Conservation (phyloP, 2,113 vertebrate species). For the Carlito syrichta region DNA sequence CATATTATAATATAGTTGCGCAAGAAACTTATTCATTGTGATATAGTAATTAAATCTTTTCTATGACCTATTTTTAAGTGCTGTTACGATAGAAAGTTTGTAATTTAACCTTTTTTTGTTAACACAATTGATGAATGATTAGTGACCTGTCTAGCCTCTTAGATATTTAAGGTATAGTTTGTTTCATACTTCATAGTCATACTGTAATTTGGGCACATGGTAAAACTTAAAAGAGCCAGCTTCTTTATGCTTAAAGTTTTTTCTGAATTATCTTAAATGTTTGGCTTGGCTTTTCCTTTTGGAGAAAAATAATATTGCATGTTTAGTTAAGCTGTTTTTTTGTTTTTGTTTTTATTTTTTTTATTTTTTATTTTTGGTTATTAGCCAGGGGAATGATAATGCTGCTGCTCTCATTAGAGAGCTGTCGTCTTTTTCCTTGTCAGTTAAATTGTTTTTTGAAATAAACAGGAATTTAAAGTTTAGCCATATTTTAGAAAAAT, state of each 20-base stretch:
- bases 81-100: slow-evolving; percentile 8
- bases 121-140: background rate
- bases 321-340: slow-evolving; percentile 43
- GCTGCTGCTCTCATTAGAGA: slow-evolving; percentile 21
- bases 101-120: slow-evolving; percentile 30
- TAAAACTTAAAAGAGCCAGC: slow-evolving; percentile 11
- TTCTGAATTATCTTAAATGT: slow-evolving; percentile 39
- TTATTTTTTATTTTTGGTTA: too few species aligned
- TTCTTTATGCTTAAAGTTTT: slow-evolving; percentile 44
- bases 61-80: background rate
- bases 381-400: slow-evolving; percentile 34
- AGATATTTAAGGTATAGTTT: slow-evolving; percentile 39
- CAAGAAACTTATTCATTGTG: background rate
- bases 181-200: slow-evolving; percentile 31
- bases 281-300: slow-evolving; percentile 46
- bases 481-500: slow-evolving; percentile 52
- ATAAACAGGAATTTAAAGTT: slow-evolving; percentile 52
- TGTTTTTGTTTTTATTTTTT: too few species aligned
- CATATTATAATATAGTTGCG: background rate
- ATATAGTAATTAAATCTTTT: background rate
- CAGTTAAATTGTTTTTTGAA: slow-evolving; percentile 44
- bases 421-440: slow-evolving; percentile 30
- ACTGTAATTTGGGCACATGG: slow-evolving; percentile 13
- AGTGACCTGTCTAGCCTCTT: slow-evolving; percentile 2
- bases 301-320: slow-evolving; percentile 30